Base-by-base conservation (phyloP, 2,113 vertebrate genomes). In the Pyrgilauda ruficollis region DNA sequence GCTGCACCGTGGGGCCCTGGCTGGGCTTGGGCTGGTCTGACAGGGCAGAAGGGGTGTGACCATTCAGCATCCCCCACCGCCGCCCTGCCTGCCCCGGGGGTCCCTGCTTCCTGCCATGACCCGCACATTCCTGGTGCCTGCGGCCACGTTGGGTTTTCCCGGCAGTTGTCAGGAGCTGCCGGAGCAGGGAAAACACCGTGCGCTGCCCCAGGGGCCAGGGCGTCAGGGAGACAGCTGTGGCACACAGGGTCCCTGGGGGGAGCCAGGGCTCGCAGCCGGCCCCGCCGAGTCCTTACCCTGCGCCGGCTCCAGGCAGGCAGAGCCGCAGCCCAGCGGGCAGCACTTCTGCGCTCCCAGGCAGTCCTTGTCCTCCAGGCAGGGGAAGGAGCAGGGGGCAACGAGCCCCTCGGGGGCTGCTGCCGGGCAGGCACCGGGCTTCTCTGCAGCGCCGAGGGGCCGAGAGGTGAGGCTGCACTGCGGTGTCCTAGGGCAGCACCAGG, bases 361-460 rank as follows among this genome's bases (percentile, higher is more conserved):
- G 55, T 93, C 94, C 83, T 23, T 27, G 91, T 95, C 91, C 64
- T 87, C 91, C 85, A 83, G 89, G 86, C 96, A 96, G 59, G 76
- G 50, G 86, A 95, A 94, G 73, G 94, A 86, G 91, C 93, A 92
- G 80, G 91, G 93, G 24, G 26, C 49, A 7, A 55, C 47, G 33
- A 90, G 35, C 19, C 72, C 35, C 68, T 92, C 43, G 2, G 94
- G 89, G 44, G 61, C 83, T 5, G 59, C 76, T 1, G 21, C 47
- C 0, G 84, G 95, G 77, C 95, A 94, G 39, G 33, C 12, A 1
- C 95, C 86, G 0, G 87, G 80, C 41, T 96, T 96, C 83, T 95
- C 95, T 96, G 93, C 59, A 87, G 37, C 1, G 3, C 56, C 41
- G 2, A 76, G 22, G 62, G 64, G 46, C 66, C 5, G 5, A 41